Evolutionary conservation across 2,113 vertebrate genomes (phyloP), one percentile per base, ranked within the genome.

Genomic region (Paramormyrops kingsleyae): DNA sequence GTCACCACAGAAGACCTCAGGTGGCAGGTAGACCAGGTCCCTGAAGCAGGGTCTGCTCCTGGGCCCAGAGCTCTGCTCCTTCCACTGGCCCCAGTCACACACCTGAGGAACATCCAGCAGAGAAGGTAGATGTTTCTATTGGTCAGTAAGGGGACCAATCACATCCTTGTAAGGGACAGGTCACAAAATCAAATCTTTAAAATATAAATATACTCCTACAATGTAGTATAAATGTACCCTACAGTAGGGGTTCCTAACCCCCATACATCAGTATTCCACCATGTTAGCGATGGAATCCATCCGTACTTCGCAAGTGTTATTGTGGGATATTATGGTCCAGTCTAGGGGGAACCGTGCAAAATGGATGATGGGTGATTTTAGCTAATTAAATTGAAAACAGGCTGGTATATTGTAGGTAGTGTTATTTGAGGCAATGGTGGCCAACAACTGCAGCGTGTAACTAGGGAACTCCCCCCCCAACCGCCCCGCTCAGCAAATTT

Each of bases 71-170:
- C 19, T 59, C 35, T 24, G 87, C 7, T n/a, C 31, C 5, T 35
- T 88, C 74, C 74, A 59, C 87, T 62, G 87, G 74, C 90, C 74
- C 53, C 49, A 88, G 90, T 90, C 90, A 49, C 90, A 88, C 87
- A 90, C 70, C 90, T 90, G 53, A 6, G 24, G 5, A 87, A 21
- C n/a, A 87, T 27, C 50, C 39, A 89, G 56, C 85, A 87, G 27
- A 50, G 85, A 46, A 39, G 50, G 19, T 50, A 47, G 83, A 24
- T n/a, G 24, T 47, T 52, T 50, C 1, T 52, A 87, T 87, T 52
- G 49, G 27, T 52, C 47, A 12, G 24, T 52, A 53, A 27, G 24
- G n/a, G 21, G 24, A 47, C n/a, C 85, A 87, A 53, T 87, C 27
- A 86, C 24, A 52, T 31, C 24, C n/a, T 46, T 39, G 13, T 19